Conservation (phyloP, 1,140 invertebrate genomes). For the Dendrolimus kikuchii region DNA sequence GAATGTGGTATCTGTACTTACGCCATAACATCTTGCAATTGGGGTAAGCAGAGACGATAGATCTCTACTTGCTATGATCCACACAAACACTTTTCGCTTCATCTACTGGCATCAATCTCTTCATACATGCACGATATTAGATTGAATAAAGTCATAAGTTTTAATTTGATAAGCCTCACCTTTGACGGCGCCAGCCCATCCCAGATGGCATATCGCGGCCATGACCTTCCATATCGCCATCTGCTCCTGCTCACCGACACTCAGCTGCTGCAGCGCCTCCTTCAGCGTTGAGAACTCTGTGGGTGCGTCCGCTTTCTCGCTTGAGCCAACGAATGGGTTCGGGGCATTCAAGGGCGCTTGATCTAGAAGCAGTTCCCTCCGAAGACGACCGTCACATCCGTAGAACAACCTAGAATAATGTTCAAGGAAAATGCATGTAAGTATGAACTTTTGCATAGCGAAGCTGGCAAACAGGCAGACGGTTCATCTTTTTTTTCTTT, state of each 20-base stretch:
- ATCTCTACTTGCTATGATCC: too few species aligned
- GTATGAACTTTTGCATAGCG: too few species aligned
- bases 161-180: conserved; percentile 39
- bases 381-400: conserved; percentile 83
- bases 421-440: too few species aligned
- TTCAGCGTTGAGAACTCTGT: conserved; percentile 85
- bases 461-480: too few species aligned
- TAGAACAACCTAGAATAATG: conserved; percentile 84
- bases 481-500: too few species aligned
- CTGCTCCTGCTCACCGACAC: conserved; percentile 83
- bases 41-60: too few species aligned
- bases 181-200: conserved; percentile 85
- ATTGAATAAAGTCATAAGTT: too few species aligned
- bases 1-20: too few species aligned
- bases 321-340: conserved; percentile 84
- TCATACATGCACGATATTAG: too few species aligned
- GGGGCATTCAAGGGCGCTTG: conserved; percentile 80
- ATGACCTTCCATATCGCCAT: conserved; percentile 89
- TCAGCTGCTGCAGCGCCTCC: conserved; percentile 82
- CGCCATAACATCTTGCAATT: too few species aligned
- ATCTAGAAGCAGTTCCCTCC: conserved; percentile 88
- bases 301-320: conserved; percentile 86
- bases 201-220: conserved; percentile 93
- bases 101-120: too few species aligned
- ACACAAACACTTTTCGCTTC: too few species aligned